Evolutionary conservation across 1,140 invertebrate species (phyloP).

Genomic region (Temnothorax longispinosus): DNA sequence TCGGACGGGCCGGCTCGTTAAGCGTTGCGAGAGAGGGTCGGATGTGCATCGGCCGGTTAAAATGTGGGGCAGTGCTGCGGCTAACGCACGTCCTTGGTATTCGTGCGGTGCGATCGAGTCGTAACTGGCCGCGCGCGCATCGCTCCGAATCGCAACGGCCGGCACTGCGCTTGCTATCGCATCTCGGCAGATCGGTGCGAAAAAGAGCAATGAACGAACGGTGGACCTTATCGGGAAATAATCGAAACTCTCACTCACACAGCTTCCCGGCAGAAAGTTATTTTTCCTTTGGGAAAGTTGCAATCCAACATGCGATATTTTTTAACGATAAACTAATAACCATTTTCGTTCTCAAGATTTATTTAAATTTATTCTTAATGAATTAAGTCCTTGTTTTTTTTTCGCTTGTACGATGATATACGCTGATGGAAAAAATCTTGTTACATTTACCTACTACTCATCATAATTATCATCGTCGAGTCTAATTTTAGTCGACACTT

Average conservation of each 20-base stretch:
- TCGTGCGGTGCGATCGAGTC: slow-evolving; percentile 53
- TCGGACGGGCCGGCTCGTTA: slow-evolving; percentile 49
- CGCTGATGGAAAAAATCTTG: neutral
- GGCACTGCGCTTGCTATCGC: neutral
- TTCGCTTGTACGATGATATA: neutral
- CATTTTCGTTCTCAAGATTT: neutral
- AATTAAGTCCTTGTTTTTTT: neutral
- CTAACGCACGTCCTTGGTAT: slow-evolving; percentile 71
- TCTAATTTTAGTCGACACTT: slow-evolving; percentile 27
- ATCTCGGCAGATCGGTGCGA: neutral
- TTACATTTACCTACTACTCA: slow-evolving; percentile 22
- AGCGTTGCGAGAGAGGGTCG: slow-evolving; percentile 66
- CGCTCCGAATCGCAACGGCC: slow-evolving; percentile 8
- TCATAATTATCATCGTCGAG: neutral
- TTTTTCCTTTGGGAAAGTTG: neutral
- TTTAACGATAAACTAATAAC: neutral
- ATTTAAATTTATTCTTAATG: slow-evolving; percentile 17
- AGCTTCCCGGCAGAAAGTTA: neutral
- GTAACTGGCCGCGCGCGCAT: slow-evolving; percentile 46
- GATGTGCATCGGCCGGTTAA: slow-evolving; percentile 68
- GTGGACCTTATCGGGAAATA: too few relatives aligned
- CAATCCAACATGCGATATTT: neutral
- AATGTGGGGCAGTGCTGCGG: slow-evolving; percentile 71
- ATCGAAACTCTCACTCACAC: neutral
- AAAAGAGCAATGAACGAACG: neutral